Evolutionary conservation across 2,888 invertebrate genomes (phyloP).

Genomic region (Phyllotreta striolata): DNA sequence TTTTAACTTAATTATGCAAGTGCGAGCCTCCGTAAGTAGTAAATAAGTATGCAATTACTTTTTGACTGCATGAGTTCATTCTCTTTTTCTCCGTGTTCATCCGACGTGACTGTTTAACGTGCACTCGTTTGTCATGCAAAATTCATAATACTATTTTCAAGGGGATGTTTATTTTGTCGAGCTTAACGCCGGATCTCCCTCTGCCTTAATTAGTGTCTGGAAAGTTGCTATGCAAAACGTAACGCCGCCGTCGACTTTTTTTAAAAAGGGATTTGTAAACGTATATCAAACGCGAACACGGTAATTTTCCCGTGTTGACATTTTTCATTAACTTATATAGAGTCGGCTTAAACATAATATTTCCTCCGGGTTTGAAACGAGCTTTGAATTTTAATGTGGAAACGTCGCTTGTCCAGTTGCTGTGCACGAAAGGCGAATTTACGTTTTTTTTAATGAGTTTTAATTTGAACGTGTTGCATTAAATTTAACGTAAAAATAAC

Average conservation of each 20-base stretch:
- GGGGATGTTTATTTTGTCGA: slow-evolving; percentile 26
- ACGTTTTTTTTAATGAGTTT: no score
- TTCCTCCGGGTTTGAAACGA: neutral
- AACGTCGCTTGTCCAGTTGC: neutral
- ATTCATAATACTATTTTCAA: slow-evolving; percentile 27
- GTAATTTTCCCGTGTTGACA: slow-evolving; percentile 25
- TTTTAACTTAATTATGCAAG: no score
- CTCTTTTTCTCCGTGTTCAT: slow-evolving; percentile 1
- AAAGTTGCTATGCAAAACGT: slow-evolving; percentile 14
- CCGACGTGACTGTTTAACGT: slow-evolving; percentile 15
- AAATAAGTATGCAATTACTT: no score
- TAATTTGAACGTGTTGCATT: no score
- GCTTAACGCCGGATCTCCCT: slow-evolving; percentile 12
- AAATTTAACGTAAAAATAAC: no score
- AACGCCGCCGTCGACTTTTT: slow-evolving; percentile 14
- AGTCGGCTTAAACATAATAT: slow-evolving; percentile 5
- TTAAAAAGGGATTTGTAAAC: slow-evolving; percentile 18
- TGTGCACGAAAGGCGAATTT: neutral
- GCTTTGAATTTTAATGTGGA: slow-evolving; percentile 5
- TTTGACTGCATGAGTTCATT: neutral
- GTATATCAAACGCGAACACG: slow-evolving; percentile 8
- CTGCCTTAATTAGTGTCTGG: slow-evolving; percentile 17
- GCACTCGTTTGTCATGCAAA: slow-evolving; percentile 15
- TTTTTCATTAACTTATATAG: slow-evolving; percentile 23
- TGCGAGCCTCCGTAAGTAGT: no score